Base-by-base conservation (phyloP, 2,888 invertebrate genomes). In the Hydraecia micacea region DNA sequence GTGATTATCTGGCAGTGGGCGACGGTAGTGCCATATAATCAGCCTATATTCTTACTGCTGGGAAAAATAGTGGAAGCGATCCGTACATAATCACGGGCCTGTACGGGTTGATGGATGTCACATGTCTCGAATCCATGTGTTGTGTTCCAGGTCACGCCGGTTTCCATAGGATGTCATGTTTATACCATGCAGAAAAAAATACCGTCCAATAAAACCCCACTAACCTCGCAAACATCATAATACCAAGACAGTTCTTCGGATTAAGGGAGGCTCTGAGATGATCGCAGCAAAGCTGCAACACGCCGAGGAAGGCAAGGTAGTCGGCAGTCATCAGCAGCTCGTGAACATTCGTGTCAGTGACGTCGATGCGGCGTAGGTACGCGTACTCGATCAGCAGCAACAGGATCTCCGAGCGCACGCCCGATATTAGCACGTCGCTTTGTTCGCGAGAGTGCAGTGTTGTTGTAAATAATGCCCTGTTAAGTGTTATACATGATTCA, bases 291-390 rank as follows among this genome's bases (percentile, higher is more conserved):
- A 98, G 97, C 86, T 98, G 97, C 73, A 99, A 97, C 67, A 99
- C 97, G 0, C 98, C 98, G 68, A 98, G 96, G 87, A 99, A 98
- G 89, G 98, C 98, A 75, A 99, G 97, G 93, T 99, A 99, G 96
- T 99, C 99, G 6, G 99, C 98, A 0, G 98, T 98, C 89, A 98
- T 98, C 63, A 99, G 97, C 25, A 99, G 96, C 90, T 98, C 97
- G 90, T 98, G 98, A 0, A 99, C 99, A 92, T 99, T 99, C 55
- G 98, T 97, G 60, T 97, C 97, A 79, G 97, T 98, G 42, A 99
- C 97, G 80, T 98, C 97, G 75, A 98, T 97, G 85, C 98, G 98
- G 74, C 99, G 97, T 65, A 99, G 96, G 94, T 99, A 99, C 0
- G 99, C 98, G 94, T 98, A 99, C 88, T 98, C 98, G 84, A 99